Conservation (phyloP, 2,888 invertebrate species). For the Stegana nigrithorax region DNA sequence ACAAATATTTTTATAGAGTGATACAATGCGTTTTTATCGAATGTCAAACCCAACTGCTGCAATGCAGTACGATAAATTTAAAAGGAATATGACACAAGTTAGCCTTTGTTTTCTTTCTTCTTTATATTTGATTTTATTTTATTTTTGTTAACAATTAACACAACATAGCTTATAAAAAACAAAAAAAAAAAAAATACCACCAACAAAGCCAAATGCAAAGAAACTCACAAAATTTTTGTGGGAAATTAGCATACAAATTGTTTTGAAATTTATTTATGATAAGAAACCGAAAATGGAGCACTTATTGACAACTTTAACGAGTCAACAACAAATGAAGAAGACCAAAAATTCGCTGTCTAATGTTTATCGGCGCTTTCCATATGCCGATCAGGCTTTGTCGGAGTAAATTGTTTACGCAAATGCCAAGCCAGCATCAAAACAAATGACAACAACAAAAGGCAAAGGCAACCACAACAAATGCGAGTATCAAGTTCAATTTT, state of each 20-base stretch:
- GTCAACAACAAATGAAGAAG: neutral
- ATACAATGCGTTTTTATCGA: too few species aligned
- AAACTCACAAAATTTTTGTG: neutral
- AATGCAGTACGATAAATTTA: too few species aligned
- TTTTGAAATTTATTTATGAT: constrained; percentile 5
- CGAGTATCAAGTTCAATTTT: too few species aligned
- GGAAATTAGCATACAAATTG: neutral
- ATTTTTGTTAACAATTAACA: neutral
- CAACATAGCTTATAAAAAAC: neutral
- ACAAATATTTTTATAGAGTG: neutral
- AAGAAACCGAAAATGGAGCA: neutral
- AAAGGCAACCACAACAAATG: too few species aligned
- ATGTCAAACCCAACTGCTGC: too few species aligned
- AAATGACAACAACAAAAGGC: constrained; percentile 10
- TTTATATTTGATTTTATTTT: too few species aligned
- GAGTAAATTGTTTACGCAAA: too few species aligned
- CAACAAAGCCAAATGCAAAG: constrained; percentile 5
- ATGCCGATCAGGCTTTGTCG: too few species aligned
- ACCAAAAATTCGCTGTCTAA: constrained; percentile 6
- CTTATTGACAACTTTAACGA: neutral
- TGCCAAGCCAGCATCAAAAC: constrained; percentile 8
- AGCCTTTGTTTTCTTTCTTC: too few species aligned
- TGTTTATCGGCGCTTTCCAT: neutral
- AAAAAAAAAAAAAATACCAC: constrained; percentile 4
- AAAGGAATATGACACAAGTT: too few species aligned